Base-by-base conservation (phyloP, 2,797 vertebrate species). In the Onychomys leucogaster region DNA sequence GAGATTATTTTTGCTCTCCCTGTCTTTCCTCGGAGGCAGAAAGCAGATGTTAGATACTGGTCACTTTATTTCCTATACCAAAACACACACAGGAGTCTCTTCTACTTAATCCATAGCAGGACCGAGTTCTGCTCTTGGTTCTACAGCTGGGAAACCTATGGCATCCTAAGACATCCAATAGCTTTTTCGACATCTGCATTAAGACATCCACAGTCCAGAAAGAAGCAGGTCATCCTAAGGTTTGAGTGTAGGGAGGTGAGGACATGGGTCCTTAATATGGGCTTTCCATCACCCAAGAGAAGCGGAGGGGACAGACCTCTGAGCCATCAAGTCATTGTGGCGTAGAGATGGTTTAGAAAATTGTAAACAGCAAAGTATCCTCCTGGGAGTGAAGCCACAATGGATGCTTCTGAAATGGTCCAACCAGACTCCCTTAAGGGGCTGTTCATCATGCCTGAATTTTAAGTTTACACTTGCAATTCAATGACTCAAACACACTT, bases 371-470 rank as follows among this genome's bases (percentile, higher is more conserved):
- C 59, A 46, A 41, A 87, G 59, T 4, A 13, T n/a, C 57, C 95
- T 81, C 76, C 80, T 27, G 32, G 13, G 84, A 76, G 27, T 23
- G 67, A 29, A 71, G 43, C n/a, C 41, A 46, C 69, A 83, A 73
- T 25, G n/a, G 52, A 49, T 69, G 41, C 32, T 80, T 94, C 41
- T 69, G 90, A 94, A 94, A 91, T 43, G 34, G 80, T 65, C 69
- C 37, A 69, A 49, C n/a, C 52, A 80, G 43, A 71, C 41, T 57
- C 75, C 55, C 12, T 29, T 67, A 93, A 71, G 69, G 84, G 90
- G 78, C 9, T 76, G 55, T 25, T 90, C 69, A 52, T 69, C 23
- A 21, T 27, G 27, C 46, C 23, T 61, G 49, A 92, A 25, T 14
- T 75, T 55, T 77, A 75, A 37, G 59, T 41, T 95, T 43, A 92